phyloP scores from a whole-genome alignment of 2,888 invertebrate genomes.

The Prosopocoilus inquinatus region DNA sequence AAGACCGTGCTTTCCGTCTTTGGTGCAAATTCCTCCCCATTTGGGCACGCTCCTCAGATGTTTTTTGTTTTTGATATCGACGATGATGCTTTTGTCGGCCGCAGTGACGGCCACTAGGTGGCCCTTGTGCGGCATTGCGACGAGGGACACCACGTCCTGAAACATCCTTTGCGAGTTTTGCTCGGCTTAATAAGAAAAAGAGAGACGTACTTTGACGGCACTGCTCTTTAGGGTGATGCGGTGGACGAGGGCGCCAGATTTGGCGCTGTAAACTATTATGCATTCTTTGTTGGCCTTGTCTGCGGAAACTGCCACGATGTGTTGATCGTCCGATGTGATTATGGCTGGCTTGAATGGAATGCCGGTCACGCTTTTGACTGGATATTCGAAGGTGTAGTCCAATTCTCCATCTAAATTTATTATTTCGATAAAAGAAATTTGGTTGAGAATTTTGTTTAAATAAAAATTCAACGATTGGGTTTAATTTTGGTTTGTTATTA shows the following conservation, averaged over 20 bases:
- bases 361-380: conserved; percentile 69
- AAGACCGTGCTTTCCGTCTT: conserved; percentile 85
- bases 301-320: conserved; percentile 75
- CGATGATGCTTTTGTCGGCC: conserved; percentile 83
- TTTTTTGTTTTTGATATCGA: conserved; percentile 87
- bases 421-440: neutral
- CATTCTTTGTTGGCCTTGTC: conserved; percentile 83
- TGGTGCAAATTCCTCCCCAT: conserved; percentile 89
- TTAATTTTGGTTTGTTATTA: neutral
- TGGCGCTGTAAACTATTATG: conserved; percentile 78
- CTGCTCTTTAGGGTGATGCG: conserved; percentile 54
- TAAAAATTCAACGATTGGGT: neutral
- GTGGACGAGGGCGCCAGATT: conserved; percentile 65
- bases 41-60: conserved; percentile 83
- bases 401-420: conserved; percentile 66
- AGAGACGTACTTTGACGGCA: conserved; percentile 55
- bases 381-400: conserved; percentile 80
- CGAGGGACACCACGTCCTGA: conserved; percentile 72
- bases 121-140: conserved; percentile 81
- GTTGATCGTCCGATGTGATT: conserved; percentile 77
- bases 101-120: conserved; percentile 86
- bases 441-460: neutral
- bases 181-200: neutral
- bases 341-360: conserved; percentile 73
- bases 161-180: conserved; percentile 13